phyloP scores from a whole-genome alignment of 2,113 vertebrate genomes.

The Rhabdornis inornatus region DNA sequence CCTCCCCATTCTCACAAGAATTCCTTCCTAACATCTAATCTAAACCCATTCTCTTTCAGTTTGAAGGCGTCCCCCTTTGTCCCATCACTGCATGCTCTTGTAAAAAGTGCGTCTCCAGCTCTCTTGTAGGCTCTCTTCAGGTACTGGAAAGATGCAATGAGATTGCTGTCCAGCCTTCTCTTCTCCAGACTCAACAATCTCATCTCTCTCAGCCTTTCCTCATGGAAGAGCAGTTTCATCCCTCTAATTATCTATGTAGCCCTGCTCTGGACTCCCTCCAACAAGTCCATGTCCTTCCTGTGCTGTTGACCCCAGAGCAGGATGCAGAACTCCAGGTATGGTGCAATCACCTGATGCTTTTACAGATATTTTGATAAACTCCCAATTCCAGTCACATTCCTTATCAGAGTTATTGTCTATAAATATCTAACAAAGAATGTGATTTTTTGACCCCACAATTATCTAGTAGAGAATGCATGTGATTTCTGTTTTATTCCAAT shows the following conservation, averaged over 20 bases:
- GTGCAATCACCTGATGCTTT: not conserved
- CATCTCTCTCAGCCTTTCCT: not conserved
- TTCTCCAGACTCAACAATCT: not conserved
- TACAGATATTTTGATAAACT: not conserved
- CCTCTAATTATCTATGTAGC: not conserved
- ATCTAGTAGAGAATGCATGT: not conserved
- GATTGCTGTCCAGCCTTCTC: not conserved
- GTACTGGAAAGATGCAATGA: not conserved
- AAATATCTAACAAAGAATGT: not conserved
- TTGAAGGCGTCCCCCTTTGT: not conserved
- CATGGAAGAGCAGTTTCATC: not conserved
- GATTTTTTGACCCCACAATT: not conserved
- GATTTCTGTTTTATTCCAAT: not conserved
- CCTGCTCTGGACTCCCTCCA: not conserved
- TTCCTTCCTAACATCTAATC: not conserved
- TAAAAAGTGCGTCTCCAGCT: not conserved
- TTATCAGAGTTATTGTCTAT: not conserved
- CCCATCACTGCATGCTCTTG: not conserved
- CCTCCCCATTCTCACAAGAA: not conserved
- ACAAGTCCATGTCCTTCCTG: not conserved
- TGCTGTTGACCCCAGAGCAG: accelerated
- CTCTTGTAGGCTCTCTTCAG: not conserved
- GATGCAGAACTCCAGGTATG: not conserved
- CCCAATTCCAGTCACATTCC: not conserved
- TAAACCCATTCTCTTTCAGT: not conserved